phyloP scores from a whole-genome alignment of 2,797 vertebrate species.

The Hyperoplus immaculatus region DNA sequence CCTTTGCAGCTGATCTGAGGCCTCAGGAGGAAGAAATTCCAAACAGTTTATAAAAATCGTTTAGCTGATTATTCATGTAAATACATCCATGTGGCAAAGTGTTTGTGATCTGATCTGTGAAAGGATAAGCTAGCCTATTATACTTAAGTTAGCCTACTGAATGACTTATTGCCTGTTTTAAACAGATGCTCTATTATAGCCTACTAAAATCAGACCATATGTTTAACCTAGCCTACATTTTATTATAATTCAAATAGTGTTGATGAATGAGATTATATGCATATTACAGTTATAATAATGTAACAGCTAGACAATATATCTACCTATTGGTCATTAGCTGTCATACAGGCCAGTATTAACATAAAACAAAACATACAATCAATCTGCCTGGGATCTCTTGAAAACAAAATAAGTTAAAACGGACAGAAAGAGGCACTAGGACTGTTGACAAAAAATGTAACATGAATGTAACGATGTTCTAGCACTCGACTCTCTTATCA shows the following conservation, averaged over 20 bases:
- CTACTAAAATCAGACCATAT: neutral
- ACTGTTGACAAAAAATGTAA: neutral
- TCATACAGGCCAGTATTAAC: neutral
- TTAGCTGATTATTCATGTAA: neutral
- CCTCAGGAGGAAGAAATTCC: neutral
- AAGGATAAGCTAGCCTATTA: no score
- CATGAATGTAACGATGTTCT: neutral
- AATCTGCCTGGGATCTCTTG: neutral
- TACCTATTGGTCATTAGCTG: neutral
- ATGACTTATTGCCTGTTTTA: no score
- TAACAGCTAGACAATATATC: neutral
- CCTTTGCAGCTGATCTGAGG: constrained; percentile 10
- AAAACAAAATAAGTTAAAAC: neutral
- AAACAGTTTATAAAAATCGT: neutral
- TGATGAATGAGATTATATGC: neutral
- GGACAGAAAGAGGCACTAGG: neutral
- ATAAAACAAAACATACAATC: neutral
- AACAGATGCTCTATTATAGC: no score
- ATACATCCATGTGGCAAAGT: neutral
- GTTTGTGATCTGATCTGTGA: neutral
- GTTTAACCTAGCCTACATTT: neutral
- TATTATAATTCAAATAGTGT: neutral
- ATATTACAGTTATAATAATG: neutral
- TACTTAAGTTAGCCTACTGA: no score
- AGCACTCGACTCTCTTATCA: neutral